Conservation (phyloP, 2,888 invertebrate species). For the Cataglyphis cursor region DNA sequence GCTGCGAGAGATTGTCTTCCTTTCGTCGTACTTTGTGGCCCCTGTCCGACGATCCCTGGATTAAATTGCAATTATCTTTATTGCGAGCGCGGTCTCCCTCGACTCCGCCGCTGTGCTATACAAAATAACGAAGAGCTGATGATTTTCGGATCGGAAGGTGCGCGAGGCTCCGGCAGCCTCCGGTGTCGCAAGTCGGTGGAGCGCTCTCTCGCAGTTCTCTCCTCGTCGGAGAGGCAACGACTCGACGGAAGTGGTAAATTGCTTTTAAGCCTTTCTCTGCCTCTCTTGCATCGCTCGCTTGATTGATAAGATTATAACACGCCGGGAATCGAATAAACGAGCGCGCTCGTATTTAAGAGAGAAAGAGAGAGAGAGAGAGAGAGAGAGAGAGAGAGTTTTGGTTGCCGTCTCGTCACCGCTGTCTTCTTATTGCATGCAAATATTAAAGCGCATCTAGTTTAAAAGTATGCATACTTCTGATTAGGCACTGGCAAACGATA, state of each 20-base stretch:
- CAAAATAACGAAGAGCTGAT: conserved; percentile 54
- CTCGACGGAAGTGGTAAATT: conserved; percentile 49
- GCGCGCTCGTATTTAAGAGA: conserved; percentile 28
- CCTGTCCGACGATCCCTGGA: conserved; percentile 70
- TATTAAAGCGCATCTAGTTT: conserved; percentile 32
- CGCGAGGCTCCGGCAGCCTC: conserved; percentile 38
- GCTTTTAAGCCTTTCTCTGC: conserved; percentile 52
- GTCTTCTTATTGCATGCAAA: background rate
- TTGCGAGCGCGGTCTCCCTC: conserved; percentile 71
- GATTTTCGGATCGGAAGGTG: conserved; percentile 48
- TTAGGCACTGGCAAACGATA: background rate
- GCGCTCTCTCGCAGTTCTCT: conserved; percentile 26
- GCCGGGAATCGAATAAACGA: conserved; percentile 53
- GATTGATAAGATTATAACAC: conserved; percentile 56
- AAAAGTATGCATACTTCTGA: background rate
- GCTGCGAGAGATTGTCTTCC: conserved; percentile 66
- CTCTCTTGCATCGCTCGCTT: conserved; percentile 22
- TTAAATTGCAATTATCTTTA: conserved; percentile 85
- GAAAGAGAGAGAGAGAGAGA: background rate
- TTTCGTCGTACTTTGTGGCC: conserved; percentile 70
- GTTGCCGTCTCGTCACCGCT: background rate
- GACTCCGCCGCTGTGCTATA: conserved; percentile 31
- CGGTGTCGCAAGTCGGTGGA: conserved; percentile 31
- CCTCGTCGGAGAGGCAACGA: conserved; percentile 4
- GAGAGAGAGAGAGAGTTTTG: background rate